Conservation (phyloP, 2,888 invertebrate genomes). For the Thymelicus lineola region DNA sequence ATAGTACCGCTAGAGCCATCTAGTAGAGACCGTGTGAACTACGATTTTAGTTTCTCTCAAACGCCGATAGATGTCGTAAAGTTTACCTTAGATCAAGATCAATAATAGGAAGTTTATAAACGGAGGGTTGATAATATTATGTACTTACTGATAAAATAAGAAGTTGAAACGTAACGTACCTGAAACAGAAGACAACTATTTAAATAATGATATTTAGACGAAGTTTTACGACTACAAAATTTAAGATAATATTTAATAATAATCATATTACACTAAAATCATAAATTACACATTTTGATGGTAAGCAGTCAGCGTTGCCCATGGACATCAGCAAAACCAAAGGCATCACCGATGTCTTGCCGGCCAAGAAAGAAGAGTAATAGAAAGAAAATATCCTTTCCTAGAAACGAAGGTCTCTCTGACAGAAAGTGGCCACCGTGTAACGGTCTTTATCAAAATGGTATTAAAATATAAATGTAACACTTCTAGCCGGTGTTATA, state of each 20-base stretch:
- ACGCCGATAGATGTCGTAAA: slow-evolving; percentile 64
- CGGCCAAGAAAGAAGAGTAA: too few relatives aligned
- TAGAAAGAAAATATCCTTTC: too few relatives aligned
- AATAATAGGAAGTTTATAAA: not conserved
- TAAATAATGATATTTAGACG: not conserved
- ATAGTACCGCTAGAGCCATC: slow-evolving; percentile 54
- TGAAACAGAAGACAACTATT: slow-evolving; percentile 53
- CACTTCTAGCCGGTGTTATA: too few relatives aligned
- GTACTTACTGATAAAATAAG: not conserved
- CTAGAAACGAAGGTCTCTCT: too few relatives aligned
- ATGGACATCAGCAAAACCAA: too few relatives aligned
- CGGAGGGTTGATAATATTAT: not conserved
- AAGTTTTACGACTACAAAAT: too few relatives aligned
- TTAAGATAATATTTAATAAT: too few relatives aligned
- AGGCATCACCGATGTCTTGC: too few relatives aligned
- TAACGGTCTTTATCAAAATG: too few relatives aligned
- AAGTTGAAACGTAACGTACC: slow-evolving; percentile 56
- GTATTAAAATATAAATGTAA: too few relatives aligned
- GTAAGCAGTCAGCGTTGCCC: too few relatives aligned
- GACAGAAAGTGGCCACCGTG: too few relatives aligned
- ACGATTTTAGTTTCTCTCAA: slow-evolving; percentile 47
- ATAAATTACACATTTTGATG: not conserved
- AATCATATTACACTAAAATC: not conserved
- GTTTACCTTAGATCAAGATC: not conserved
- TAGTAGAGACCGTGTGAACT: slow-evolving; percentile 53